Evolutionary conservation across 1,140 invertebrate species (phyloP), one percentile per base, ranked within the genome.

Genomic region (Schlechtendalia chinensis): DNA sequence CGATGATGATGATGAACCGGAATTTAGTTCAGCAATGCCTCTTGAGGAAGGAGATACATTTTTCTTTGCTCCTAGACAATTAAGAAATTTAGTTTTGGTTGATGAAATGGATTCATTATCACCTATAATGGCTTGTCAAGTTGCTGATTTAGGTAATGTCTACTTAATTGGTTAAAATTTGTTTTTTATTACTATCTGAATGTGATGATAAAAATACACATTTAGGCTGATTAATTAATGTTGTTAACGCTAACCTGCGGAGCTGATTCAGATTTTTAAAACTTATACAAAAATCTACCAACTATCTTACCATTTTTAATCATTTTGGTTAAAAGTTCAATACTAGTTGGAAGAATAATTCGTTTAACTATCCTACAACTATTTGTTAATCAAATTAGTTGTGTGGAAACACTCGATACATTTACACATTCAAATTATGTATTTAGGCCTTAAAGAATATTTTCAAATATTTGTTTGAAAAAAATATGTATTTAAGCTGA

Each of bases 21-120:
- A 99, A 86, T 99, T 99, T 85, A 98, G 96, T 86, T 98, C 96
- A 63, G 95, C 95, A 16, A 98, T 98, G 93, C 97, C 96, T 5
- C 86, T 99, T 54, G 97, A 99, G 86, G 97, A 99, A 86, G 98
- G 97, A 8, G 98, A 99, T 83, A 99, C 97, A 5, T 99, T 99
- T 86, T 99, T 99, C 88, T 99, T 99, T 88, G 96, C 95, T 11
- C 96, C 97, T 19, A 88, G 98, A 84, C 90, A 93, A 5, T 88
- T 99, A 0, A 91, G 96, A 84, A 99, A 99, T 90, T 89, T 99
- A 11, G 96, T 99, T 8, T 87, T 98, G 82, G 97, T 99, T 1
- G 98, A 99, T 88, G 97, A 99, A 88, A 90, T 99, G 87, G 97
- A 99, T 84, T 98, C 96, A 67, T 88, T 99, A 17, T 96, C 96